Conservation (phyloP, 2,113 vertebrate genomes). For the Mugil cephalus region DNA sequence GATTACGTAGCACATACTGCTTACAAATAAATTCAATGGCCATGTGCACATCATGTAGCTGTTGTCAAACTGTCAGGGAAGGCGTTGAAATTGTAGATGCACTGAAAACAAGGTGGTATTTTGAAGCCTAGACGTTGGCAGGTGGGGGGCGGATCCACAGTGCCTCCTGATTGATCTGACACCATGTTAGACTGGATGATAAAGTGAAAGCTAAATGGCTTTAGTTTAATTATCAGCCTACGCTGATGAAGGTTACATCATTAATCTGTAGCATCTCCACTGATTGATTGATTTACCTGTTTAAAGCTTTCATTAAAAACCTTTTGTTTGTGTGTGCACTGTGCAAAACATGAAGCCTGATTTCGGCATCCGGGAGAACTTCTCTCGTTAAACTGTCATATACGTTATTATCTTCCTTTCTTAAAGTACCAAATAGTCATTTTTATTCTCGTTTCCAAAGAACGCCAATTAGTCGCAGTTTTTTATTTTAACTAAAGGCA, state of each 20-base stretch:
- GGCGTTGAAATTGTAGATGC: too few species aligned
- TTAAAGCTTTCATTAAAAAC: not conserved
- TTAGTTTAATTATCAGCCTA: not conserved
- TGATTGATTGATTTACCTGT: not conserved
- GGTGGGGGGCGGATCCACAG: not conserved
- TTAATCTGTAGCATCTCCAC: not conserved
- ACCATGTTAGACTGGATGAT: slow-evolving; percentile 1
- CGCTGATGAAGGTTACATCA: not conserved
- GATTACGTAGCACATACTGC: too few species aligned
- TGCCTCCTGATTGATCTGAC: not conserved
- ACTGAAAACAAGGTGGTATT: too few species aligned
- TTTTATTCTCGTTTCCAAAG: slow-evolving; percentile 27
- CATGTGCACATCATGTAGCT: too few species aligned
- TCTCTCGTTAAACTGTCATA: too few species aligned
- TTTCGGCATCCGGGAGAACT: too few species aligned
- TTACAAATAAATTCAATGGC: too few species aligned
- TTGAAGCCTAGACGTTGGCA: too few species aligned
- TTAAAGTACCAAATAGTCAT: not conserved
- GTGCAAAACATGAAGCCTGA: not conserved
- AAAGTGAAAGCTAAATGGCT: not conserved
- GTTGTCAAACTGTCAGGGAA: too few species aligned
- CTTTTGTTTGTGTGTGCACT: not conserved
- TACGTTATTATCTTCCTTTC: not conserved
- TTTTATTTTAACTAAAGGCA: slow-evolving; percentile 26
- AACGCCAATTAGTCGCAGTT: slow-evolving; percentile 30